Base-by-base conservation (phyloP, 2,113 vertebrate genomes). In the Zosterops japonicus region DNA sequence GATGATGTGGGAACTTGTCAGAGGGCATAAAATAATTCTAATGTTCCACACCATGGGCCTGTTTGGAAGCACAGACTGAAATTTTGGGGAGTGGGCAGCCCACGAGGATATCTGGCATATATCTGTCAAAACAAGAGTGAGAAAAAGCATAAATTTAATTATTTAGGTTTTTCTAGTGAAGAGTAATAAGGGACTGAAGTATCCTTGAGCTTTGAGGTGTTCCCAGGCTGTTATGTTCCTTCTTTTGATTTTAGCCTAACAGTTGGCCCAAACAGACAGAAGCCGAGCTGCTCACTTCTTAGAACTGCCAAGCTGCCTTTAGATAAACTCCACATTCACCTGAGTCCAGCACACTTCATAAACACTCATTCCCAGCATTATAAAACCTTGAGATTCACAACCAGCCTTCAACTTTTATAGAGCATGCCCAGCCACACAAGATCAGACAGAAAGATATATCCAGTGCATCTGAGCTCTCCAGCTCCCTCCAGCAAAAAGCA, bases 101-200 rank as follows among this genome's bases (percentile, higher is more conserved):
- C 11, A 19, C 1, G 3, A 50, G 23, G 28, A 83, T 82, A 52
- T 9, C 0, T 0, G 6, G 2, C 8, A 6, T 36, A 25, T 55
- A 1, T 64, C 18, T 68, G 11, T 53, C 50, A 67, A 94, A 95
- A 53, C 4, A 76, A 52, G 16, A 59, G 5, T 47, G 16, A 86
- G 8, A 12, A 72, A 80, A 89, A 77, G 7, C 8, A 42, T 57
- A 14, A 8, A 50, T 49, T 69, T 69, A 2, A 36, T 50, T 55
- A 6, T 36, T 77, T 42, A 50, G 28, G 19, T 6, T 82, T 89
- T 47, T 24, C 16, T 71, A 44, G 15, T 5, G 5, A 69, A 59
- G 22, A 28, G 4, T 20, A 83, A 19, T 11, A 65, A 82, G 39
- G 9, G 55, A 80, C 8, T 53, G 17, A 83, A 56, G 19, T 42